Evolutionary conservation across 2,113 vertebrate genomes (phyloP), one percentile per base, ranked within the genome.

Genomic region (Pomatostomus ruficeps): DNA sequence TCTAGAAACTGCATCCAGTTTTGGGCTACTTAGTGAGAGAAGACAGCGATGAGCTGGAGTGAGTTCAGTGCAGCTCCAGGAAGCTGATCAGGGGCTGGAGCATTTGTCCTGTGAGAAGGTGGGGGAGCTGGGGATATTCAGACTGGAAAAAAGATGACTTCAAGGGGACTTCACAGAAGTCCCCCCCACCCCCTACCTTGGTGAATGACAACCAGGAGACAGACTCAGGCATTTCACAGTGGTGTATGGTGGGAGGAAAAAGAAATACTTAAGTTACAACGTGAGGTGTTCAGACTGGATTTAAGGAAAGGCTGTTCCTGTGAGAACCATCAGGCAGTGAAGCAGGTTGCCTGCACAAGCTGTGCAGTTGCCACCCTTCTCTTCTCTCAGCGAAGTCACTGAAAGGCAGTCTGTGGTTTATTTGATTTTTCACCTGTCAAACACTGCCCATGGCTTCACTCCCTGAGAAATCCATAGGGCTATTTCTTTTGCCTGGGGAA

Each of bases 41-140:
- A 51, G 45, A 36, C 6, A 20, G 0, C 0, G 3, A 29, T n/a
- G 65, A 59, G 40, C 42, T 42, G 35, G 22, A 71, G 5, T 31
- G 63, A 59, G 13, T 15, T 52, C 46, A 48, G 38, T 0, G 0
- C 26, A 75, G 18, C 18, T 43, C 43, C 6, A 2, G 55, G 17
- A 42, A 58, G 12, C 17, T 49, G 14, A 25, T 14, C 1, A 6
- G 4, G 7, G 28, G 8, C n/a, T 94, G 38, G n/a, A 61, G 29
- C 8, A 12, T 49, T 66, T 67, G n/a, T 48, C 31, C 35, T 71
- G 22, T 38, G 38, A 74, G 22, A 85, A 55, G 36, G 22, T 48
- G 17, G 7, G 16, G 25, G 10, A 71, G 5, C 25, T 78, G 22
- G 5, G 15, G 9, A 24, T 45, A 54, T 59, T 75, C 67, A 80